phyloP scores from a whole-genome alignment of 2,888 invertebrate species.

The Folsomia candida region DNA sequence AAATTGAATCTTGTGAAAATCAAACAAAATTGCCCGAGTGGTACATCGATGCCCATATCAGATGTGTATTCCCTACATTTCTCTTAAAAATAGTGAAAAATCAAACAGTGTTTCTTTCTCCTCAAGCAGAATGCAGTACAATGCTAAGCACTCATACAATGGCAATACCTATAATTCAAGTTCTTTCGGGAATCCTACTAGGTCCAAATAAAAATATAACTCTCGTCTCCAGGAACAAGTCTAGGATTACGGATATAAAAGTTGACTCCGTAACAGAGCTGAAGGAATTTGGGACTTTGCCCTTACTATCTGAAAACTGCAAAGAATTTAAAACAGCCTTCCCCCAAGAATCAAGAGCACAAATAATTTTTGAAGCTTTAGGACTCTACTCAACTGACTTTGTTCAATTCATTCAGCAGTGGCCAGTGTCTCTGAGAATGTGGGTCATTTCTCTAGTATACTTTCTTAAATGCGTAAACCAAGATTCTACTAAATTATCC shows the following conservation, averaged over 20 bases:
- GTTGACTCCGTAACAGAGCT: neutral
- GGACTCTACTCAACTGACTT: neutral
- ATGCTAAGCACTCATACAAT: slow-evolving; percentile 36
- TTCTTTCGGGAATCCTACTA: slow-evolving; percentile 40
- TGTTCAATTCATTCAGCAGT: slow-evolving; percentile 9
- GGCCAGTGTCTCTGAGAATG: slow-evolving; percentile 21
- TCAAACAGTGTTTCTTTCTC: slow-evolving; percentile 26
- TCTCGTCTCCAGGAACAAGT: slow-evolving; percentile 23
- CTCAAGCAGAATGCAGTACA: slow-evolving; percentile 40
- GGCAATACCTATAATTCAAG: slow-evolving; percentile 41
- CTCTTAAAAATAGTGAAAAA: slow-evolving; percentile 65
- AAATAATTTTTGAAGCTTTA: slow-evolving; percentile 6
- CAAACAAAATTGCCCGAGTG: slow-evolving; percentile 59
- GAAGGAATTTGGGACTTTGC: slow-evolving; percentile 1
- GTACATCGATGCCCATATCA: slow-evolving; percentile 65
- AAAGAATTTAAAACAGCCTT: neutral
- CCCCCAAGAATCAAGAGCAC: slow-evolving; percentile 10
- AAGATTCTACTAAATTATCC: neutral
- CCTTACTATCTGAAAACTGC: neutral
- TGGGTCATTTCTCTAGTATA: slow-evolving; percentile 23
- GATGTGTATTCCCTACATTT: slow-evolving; percentile 63
- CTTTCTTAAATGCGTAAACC: neutral
- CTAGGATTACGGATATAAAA: slow-evolving; percentile 5
- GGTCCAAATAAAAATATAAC: slow-evolving; percentile 21
- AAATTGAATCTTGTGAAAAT: slow-evolving; percentile 49